Conservation (phyloP, 2,797 vertebrate species). For the Myiothlypis chrysogaster region DNA sequence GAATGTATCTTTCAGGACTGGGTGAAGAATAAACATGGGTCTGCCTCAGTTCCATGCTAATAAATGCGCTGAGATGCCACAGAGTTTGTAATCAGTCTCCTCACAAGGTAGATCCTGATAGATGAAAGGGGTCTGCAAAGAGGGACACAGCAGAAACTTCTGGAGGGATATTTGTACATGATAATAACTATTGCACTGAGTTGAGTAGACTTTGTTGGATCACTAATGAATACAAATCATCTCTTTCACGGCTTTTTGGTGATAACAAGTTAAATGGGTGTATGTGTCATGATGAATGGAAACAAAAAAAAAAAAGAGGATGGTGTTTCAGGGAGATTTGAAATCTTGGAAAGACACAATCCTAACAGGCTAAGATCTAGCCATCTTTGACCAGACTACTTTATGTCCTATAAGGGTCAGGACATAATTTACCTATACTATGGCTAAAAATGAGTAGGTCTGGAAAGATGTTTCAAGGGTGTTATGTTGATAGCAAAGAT, state of each 20-base stretch:
- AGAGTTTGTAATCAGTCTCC: neutral
- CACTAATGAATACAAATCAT: neutral
- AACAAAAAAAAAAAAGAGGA: neutral
- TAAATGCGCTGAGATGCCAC: neutral
- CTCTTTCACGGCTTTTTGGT: neutral
- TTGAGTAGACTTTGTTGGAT: neutral
- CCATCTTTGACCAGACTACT: neutral
- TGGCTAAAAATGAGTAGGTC: neutral
- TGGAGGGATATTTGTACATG: neutral
- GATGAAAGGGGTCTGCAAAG: neutral
- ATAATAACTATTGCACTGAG: neutral
- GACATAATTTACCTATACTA: neutral
- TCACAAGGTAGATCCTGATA: neutral
- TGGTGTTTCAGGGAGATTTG: neutral
- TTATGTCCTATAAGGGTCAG: neutral
- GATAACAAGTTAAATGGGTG: neutral
- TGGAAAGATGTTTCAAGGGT: neutral
- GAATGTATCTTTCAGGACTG: constrained; percentile 39
- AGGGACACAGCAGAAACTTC: neutral
- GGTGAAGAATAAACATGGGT: neutral
- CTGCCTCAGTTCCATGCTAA: neutral
- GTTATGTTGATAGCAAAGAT: neutral
- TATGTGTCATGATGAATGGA: neutral
- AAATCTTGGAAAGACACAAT: neutral
- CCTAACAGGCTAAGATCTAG: neutral